Conservation (phyloP, 2,113 vertebrate species). For the Herpailurus yagouaroundi region DNA sequence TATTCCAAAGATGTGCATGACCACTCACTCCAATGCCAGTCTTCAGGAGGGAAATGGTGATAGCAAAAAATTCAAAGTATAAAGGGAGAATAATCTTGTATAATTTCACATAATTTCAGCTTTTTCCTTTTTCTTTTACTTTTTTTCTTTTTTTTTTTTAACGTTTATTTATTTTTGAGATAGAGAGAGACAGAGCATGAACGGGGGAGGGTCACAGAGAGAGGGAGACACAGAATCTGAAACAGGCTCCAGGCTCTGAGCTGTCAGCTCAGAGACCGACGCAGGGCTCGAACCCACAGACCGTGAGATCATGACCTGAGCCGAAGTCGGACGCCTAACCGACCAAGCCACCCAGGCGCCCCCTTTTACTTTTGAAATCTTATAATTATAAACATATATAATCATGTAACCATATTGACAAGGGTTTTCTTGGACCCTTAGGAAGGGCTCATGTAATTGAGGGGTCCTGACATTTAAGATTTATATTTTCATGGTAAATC, state of each 20-base stretch:
- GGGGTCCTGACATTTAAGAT: not conserved
- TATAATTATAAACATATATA: not conserved
- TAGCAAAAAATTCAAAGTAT: not conserved
- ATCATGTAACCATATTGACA: not conserved
- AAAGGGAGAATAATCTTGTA: not conserved
- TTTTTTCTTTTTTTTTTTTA: not conserved
- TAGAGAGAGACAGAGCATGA: no score
- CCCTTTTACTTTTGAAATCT: not conserved
- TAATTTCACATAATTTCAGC: not conserved
- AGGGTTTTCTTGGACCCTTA: accelerated
- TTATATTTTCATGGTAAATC: not conserved
- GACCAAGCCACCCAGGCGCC: no score
- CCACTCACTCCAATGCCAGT: not conserved
- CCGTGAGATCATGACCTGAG: no score
- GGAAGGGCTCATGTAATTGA: not conserved
- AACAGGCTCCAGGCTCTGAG: no score
- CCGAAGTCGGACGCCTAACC: no score
- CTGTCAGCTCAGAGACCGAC: no score
- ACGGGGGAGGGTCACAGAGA: no score
- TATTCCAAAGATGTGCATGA: not conserved
- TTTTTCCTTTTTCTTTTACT: not conserved
- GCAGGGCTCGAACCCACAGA: no score
- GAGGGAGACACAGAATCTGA: no score
- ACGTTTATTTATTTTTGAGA: no score
- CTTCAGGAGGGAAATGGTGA: not conserved